Evolutionary conservation across 2,797 vertebrate species (phyloP), one percentile per base, ranked within the genome.

Genomic region (Oreortyx pictus): DNA sequence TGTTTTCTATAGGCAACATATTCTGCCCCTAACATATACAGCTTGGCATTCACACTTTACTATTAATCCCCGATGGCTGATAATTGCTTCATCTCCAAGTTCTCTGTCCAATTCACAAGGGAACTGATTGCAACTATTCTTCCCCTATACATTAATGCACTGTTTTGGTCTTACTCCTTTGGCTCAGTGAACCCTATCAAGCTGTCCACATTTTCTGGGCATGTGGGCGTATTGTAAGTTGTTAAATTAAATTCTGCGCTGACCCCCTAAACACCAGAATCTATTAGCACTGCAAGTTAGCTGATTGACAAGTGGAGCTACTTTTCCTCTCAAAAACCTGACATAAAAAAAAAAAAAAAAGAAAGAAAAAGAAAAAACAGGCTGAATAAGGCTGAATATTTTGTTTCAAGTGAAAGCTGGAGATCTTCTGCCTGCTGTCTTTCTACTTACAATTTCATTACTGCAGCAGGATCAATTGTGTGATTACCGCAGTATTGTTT

Each of bases 151-250:
- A 97, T 98, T 98, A 98, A 98, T 97, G 98, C 97, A 94, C 98
- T 97, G 98, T 98, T 98, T 98, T 98, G 96, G 97, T 96, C 97
- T 95, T 97, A 88, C 96, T 97, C 96, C 97, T 98, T 98, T 98
- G 97, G 97, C 98, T 98, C 97, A 97, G 96, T 98, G 98, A 98
- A 98, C 97, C 98, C 98, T 97, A 98, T 98, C 98, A 98, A 98
- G 97, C 89, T 97, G 96, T 97, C 98, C 98, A 98, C 98, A 98
- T 99, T 99, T 99, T 99, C 98, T 98, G 98, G 98, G 98, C 98
- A 98, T 99, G 98, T 99, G 98, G 99, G 98, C 97, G 98, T 98
- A 99, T 99, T 99, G 99, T 99, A 97, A 98, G 97, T 96, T 93
- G 97, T 95, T 98, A 97, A 98, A 97, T 98, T 97, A 96, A 98